Base-by-base conservation (phyloP, 1,140 invertebrate species). In the Drosophila pachea region DNA sequence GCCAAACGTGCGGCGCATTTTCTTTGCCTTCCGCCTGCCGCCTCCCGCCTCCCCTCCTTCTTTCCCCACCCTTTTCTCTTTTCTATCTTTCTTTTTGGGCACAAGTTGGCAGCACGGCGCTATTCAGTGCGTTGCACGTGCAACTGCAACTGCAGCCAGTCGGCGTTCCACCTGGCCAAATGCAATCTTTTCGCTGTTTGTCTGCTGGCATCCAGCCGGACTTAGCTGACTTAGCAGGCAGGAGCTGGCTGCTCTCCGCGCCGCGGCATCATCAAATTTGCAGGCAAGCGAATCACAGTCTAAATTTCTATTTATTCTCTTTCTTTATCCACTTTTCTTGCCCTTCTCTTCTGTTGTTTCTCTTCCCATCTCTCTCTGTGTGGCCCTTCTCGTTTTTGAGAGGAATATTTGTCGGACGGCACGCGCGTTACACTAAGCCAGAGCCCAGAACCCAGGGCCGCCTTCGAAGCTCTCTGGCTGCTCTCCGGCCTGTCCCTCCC, bases 1-100 rank as follows among this genome's bases (percentile, higher is more conserved):
- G 63, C 63, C 22, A 72, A 75, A 75, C 73, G 73, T 75, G 73
- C 53, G 53, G 35, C 54, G 73, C 69, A 75, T 73, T 60, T 66
- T 60, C n/a, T 63, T 59, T 60, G 7, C 31, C 12, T 29, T 35
- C n/a, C n/a, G n/a, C n/a, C n/a, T n/a, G n/a, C n/a, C n/a, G n/a
- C n/a, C n/a, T 36, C 14, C 14, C n/a, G 36, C 12, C 38, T 36
- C 22, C 2, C 40, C 9, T 11, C 4, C 38, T 36, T 54, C 53
- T 7, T 9, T 42, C n/a, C n/a, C n/a, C n/a, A n/a, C n/a, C n/a
- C n/a, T n/a, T n/a, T 22, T 22, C 22, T 3, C 22, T 3, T 22
- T 22, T 1, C 22, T 22, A 29, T 52, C 4, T 32, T 49, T 49
- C 49, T 71, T 66, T 55, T 60, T 36, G 14, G 40, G 53, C 42